A percentile compares a stretch with the other conserved stretches of the same genome.
Conservation (phyloP, 2,888 invertebrate species). For the Leptothorax acervorum region DNA sequence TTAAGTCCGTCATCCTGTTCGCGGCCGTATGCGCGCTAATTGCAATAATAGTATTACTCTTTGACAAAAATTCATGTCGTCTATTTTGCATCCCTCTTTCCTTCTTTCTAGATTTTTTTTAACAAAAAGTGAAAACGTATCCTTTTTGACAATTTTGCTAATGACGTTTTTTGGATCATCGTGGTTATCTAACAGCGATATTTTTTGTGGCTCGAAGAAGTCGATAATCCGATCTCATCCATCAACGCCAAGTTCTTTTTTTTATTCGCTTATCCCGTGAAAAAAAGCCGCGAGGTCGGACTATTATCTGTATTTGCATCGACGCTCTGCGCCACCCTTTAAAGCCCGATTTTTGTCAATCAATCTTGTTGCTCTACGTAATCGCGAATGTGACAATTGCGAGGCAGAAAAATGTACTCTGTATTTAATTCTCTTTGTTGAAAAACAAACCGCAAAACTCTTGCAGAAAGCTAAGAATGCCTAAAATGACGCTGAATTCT, state of each 20-base stretch:
- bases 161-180: background rate
- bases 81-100: background rate
- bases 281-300: conserved; percentile 35
- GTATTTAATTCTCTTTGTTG: background rate
- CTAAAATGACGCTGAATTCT: background rate
- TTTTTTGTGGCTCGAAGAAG: conserved; percentile 18
- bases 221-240: conserved; percentile 50
- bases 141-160: background rate
- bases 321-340: background rate
- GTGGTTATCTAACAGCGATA: background rate
- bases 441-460: background rate
- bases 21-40: background rate
- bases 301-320: conserved; percentile 60
- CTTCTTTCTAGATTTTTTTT: background rate
- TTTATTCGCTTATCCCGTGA: conserved; percentile 9
- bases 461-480: background rate
- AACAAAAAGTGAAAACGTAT: background rate
- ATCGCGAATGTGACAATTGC: background rate
- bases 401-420: background rate
- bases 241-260: conserved; percentile 45
- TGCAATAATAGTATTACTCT: conserved; percentile 43
- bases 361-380: background rate
- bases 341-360: conserved; percentile 10
- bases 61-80: background rate
- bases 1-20: conserved; percentile 47